Evolutionary conservation across 2,888 invertebrate species (phyloP), one percentile per base, ranked within the genome.

Genomic region (Slavum lentiscoides): DNA sequence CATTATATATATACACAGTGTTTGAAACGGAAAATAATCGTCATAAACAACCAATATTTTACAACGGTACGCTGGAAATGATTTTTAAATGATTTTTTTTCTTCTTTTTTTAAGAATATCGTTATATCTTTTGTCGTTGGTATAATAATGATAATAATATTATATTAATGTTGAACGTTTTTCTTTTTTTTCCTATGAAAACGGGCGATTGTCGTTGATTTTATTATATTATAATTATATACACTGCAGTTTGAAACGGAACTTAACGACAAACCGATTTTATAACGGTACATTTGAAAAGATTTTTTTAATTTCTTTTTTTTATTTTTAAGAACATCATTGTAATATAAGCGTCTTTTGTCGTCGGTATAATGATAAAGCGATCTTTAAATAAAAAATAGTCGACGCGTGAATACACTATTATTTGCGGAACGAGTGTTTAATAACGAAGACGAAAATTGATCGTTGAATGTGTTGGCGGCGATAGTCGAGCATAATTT

Each of bases 391-490:
- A 49, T 49, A 23, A 17, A n/a, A 68, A 49, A 17, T 37, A 70
- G 58, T 37, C 11, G 55, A 70, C 15, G 70, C 21, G 37, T 43
- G 43, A 59, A 72, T 3, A 70, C n/a, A n/a, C n/a, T n/a, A 58
- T 39, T 39, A 70, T n/a, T 70, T 39, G 15, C 37, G n/a, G 21
- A 70, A 58, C 8, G 70, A 7, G 21, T 4, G 30, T 30, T 2
- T 58, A 39, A 70, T 58, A 37, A 58, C 37, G 55, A 70, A 58
- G 15, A 39, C 55, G 17, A 21, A 61, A 59, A 39, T 72, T 30
- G 4, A 55, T 59, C 43, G 23, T 72, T 61, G 4, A 30, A 30
- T 13, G 19, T 19, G 72, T 72, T 11, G 59, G 59, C 21, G 2
- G 30, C 30, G 30, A 30, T 30, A n/a, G 19, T 21, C 19, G 21